Conservation (phyloP, 1,140 invertebrate genomes). For the Heliothis subflexa region DNA sequence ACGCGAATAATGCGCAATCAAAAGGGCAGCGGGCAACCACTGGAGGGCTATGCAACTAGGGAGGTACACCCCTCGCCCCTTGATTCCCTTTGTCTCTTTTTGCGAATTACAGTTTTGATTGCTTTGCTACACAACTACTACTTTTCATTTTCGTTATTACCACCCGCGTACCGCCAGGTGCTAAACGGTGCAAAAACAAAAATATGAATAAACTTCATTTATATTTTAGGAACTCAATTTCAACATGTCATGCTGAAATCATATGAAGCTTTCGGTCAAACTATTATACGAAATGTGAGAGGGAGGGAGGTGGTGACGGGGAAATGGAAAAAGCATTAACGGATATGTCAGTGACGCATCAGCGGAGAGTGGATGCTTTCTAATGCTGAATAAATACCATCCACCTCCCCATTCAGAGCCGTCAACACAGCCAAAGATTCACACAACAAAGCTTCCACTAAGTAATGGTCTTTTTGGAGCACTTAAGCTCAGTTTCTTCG, state of each 20-base stretch:
- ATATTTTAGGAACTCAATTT: constrained; percentile 35
- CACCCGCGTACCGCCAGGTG: constrained; percentile 1
- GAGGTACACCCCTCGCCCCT: constrained; percentile 40
- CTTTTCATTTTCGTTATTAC: constrained; percentile 15
- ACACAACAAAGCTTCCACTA: constrained; percentile 50
- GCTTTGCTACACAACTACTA: constrained; percentile 56
- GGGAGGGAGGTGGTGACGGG: constrained; percentile 65
- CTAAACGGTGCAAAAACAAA: constrained; percentile 17
- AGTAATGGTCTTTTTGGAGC: constrained; percentile 45
- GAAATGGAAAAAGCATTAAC: constrained; percentile 87
- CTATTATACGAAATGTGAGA: constrained; percentile 61
- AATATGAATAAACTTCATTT: constrained; percentile 22
- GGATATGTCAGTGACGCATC: constrained; percentile 83
- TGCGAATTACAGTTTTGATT: constrained; percentile 75
- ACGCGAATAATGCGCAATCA: constrained; percentile 84
- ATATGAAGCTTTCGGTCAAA: constrained; percentile 71
- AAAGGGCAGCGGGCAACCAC: constrained; percentile 80
- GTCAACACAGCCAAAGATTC: constrained; percentile 57
- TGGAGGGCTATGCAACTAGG: constrained; percentile 58
- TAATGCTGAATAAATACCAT: constrained; percentile 83
- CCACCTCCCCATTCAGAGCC: constrained; percentile 68
- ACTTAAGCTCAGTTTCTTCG: constrained; percentile 35
- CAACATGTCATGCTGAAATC: constrained; percentile 56
- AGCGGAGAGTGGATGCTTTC: constrained; percentile 82
- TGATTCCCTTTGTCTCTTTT: constrained; percentile 59